phyloP scores from a whole-genome alignment of 1,140 invertebrate genomes.

The Phthorimaea operculella region DNA sequence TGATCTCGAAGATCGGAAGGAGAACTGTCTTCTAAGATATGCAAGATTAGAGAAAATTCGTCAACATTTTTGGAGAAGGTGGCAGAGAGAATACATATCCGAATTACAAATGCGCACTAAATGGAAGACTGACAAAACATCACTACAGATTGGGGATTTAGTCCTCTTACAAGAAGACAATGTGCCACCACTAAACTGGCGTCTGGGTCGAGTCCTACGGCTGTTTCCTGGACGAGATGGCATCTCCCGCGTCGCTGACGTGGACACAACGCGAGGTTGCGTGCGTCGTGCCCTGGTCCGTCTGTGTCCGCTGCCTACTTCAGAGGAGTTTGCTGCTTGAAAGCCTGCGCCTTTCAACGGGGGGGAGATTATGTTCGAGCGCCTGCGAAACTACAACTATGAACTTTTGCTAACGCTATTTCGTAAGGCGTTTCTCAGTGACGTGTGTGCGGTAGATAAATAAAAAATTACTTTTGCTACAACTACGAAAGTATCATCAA shows the following conservation, averaged over 20 bases:
- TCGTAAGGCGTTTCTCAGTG: neutral
- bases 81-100: neutral
- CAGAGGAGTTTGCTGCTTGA: neutral
- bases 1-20: neutral
- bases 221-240: constrained; percentile 1
- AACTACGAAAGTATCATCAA: neutral
- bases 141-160: neutral
- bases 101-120: neutral
- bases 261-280: neutral
- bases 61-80: neutral
- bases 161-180: neutral
- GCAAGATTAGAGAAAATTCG: neutral
- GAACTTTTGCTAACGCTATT: neutral
- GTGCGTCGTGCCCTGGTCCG: neutral
- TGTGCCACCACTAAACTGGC: neutral
- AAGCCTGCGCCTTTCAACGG: neutral
- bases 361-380: neutral
- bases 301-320: neutral
- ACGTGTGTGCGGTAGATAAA: neutral
- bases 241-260: neutral
- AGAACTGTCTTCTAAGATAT: neutral
- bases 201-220: neutral
- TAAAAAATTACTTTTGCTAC: neutral
- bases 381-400: neutral
- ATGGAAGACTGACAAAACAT: neutral